Percentiles rank a stretch among this genome's conserved stretches.
Evolutionary conservation across 2,888 invertebrate species (phyloP).

Genomic region (Carterocephalus palaemon): DNA sequence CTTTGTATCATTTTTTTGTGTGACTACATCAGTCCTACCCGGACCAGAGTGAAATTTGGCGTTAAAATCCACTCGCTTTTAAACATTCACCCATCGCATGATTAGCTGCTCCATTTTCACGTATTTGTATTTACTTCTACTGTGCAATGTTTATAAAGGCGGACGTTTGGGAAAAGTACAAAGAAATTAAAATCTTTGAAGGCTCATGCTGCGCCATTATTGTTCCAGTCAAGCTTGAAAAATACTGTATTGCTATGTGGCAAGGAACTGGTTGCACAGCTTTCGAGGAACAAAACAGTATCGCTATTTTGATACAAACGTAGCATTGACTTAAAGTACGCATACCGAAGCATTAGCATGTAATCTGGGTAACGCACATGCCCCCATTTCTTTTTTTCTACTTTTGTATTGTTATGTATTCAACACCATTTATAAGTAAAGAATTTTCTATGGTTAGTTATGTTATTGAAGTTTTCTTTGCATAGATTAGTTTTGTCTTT

Average conservation of each 20-base stretch:
- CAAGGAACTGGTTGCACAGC: not conserved
- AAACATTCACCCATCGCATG: constrained; percentile 18
- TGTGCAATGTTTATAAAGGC: constrained; percentile 16
- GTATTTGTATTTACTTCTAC: constrained; percentile 19
- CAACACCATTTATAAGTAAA: too few species aligned
- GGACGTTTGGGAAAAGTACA: constrained; percentile 12
- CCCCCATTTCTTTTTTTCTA: too few species aligned
- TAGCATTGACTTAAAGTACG: too few species aligned
- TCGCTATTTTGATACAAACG: too few species aligned
- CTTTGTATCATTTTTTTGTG: constrained; percentile 61
- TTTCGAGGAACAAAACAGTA: too few species aligned
- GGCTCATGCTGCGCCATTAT: constrained; percentile 30
- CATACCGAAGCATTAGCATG: too few species aligned
- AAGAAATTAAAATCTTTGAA: constrained; percentile 34
- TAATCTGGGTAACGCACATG: too few species aligned
- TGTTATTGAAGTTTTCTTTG: too few species aligned
- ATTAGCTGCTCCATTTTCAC: constrained; percentile 23
- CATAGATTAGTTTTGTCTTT: too few species aligned
- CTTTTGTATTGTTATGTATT: too few species aligned
- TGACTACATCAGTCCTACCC: constrained; percentile 31
- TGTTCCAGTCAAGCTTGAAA: constrained; percentile 34
- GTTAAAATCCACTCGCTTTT: constrained; percentile 19
- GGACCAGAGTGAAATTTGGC: constrained; percentile 21
- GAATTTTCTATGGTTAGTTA: too few species aligned
- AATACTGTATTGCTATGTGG: constrained; percentile 30